Base-by-base conservation (phyloP, 1,140 invertebrate genomes). In the Mercenaria mercenaria region DNA sequence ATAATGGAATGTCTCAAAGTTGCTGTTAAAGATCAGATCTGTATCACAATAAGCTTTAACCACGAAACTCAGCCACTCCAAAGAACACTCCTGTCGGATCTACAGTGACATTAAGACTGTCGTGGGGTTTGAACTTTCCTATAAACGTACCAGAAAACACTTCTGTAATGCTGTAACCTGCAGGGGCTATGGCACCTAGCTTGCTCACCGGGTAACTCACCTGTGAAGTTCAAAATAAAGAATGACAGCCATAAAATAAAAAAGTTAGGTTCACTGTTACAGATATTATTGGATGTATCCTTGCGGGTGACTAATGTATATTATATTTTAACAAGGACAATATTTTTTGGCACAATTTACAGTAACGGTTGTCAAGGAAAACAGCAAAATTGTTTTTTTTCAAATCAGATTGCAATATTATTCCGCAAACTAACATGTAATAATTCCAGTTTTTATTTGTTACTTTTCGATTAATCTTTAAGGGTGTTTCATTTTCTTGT, bases 1-100 rank as follows among this genome's bases (percentile, higher is more conserved):
- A 47, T 47, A 47, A 47, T 47, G 43, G 43, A 47, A 47, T 47
- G 43, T 47, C 6, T 47, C 6, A 47, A 47, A 47, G 43, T 47
- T 47, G 43, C 43, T 47, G 43, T 47, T 47, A 15, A 8, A 47
- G 6, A 15, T 47, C 43, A 47, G 6, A 15, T 47, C 43, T 47
- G 15, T 47, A 47, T 47, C 43, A 47, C 43, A 47, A 15, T 47
- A 15, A 4, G 2, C 10, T 64, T 29, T 76, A 76, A 23, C 41
- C 72, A 23, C 47, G 41, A 50, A 76, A 76, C 26, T 23, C 47
- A 15, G 85, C 85, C 43, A 88, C 13, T 0, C 72, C 85, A 67
- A 88, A 76, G 74, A 79, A 88, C 1, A 88, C 74, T 11, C 85
- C 74, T 23, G 85, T 52, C 37, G 74, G 85, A 43, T 88, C 56